phyloP scores from a whole-genome alignment of 2,113 vertebrate species.

The Grammatotria lemairii region DNA sequence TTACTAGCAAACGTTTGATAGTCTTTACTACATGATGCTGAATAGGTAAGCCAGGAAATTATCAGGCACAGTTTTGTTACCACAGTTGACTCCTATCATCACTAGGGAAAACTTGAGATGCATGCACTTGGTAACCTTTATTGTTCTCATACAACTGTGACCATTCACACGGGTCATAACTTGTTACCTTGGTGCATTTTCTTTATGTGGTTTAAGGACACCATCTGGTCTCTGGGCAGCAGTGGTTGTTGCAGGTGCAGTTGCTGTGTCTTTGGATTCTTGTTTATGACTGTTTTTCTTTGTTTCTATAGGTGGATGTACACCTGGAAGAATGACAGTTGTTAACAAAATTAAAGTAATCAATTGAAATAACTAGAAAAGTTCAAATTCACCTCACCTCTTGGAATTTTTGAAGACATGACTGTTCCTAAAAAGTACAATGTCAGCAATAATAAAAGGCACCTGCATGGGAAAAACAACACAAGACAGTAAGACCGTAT shows the following conservation, averaged over 20 bases:
- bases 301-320: neutral
- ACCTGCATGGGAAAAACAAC: neutral
- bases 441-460: neutral
- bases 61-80: neutral
- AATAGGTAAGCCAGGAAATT: neutral
- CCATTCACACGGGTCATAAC: neutral
- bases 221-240: slow-evolving; percentile 5
- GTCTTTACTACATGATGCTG: neutral
- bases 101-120: neutral
- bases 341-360: neutral
- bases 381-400: slow-evolving; percentile 11
- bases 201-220: slow-evolving; percentile 35
- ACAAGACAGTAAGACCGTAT: neutral
- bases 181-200: slow-evolving; percentile 40
- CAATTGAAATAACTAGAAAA: neutral
- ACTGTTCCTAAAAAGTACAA: neutral
- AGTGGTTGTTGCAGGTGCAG: neutral
- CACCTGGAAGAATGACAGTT: neutral
- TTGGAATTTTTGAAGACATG: slow-evolving; percentile 55
- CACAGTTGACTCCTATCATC: neutral
- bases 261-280: slow-evolving; percentile 32
- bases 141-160: neutral
- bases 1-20: neutral
- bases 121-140: neutral
- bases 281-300: slow-evolving; percentile 28